phyloP scores from a whole-genome alignment of 2,113 vertebrate genomes.

The Ciconia maguari region DNA sequence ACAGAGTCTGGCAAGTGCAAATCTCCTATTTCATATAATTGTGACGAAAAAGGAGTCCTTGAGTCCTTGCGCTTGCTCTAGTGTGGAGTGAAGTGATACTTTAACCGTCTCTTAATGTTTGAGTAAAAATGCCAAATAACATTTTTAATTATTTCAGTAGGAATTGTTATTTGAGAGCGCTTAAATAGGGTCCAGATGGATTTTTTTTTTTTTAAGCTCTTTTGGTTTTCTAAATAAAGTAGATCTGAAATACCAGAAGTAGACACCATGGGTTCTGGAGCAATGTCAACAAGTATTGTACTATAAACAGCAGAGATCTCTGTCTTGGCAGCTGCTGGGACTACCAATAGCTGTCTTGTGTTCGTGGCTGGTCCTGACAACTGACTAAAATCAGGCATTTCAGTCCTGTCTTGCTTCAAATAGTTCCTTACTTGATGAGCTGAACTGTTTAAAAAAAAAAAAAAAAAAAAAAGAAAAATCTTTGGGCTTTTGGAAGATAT shows the following conservation, averaged over 20 bases:
- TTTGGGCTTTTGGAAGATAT: neutral
- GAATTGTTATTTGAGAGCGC: neutral
- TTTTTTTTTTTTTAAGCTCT: neutral
- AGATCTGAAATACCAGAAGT: neutral
- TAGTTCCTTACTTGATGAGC: neutral
- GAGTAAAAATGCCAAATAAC: neutral
- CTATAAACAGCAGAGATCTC: conserved; percentile 29
- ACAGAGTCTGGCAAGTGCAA: neutral
- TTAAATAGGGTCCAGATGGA: neutral
- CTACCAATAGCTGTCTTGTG: neutral
- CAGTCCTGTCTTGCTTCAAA: neutral
- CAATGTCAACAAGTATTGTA: neutral
- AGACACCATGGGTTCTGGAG: neutral
- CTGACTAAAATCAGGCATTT: neutral
- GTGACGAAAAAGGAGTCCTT: neutral
- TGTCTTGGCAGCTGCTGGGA: conserved; percentile 38
- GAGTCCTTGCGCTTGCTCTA: neutral
- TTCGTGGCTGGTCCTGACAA: neutral
- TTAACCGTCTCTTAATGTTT: neutral
- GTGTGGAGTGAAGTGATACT: accelerated
- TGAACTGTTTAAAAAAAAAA: neutral
- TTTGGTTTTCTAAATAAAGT: neutral
- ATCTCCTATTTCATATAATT: neutral
- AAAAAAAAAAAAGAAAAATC: neutral
- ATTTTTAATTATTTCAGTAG: neutral